These are phyloP conservation scores for Wasmannia auropunctata DNA, from an alignment of 1,140 invertebrate species.

Conservation along the genomic window DNA sequence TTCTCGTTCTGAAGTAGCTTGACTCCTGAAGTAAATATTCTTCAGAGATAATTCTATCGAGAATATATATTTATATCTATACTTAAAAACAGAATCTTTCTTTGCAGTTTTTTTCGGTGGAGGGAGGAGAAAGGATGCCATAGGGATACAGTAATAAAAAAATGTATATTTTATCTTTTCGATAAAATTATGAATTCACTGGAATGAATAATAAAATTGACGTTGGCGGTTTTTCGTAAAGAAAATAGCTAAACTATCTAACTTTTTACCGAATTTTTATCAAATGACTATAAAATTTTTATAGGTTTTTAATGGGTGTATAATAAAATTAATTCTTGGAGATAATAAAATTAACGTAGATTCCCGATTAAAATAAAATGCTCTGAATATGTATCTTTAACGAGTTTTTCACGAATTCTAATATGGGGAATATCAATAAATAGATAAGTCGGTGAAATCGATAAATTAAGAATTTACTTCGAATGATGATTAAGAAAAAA, in stretches of 20 bases:
- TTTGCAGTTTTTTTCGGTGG: not conserved
- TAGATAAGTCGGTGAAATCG: not conserved
- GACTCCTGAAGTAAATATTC: slow-evolving; percentile 83
- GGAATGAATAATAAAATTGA: slow-evolving; percentile 1
- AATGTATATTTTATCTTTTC: not conserved
- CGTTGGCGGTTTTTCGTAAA: not conserved
- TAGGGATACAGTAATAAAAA: not conserved
- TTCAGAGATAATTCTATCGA: slow-evolving; percentile 5
- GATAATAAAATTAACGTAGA: not conserved
- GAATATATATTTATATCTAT: not conserved
- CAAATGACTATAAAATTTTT: not conserved
- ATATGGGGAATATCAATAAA: not conserved
- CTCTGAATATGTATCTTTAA: not conserved
- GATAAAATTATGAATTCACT: not conserved
- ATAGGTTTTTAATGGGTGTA: not conserved
- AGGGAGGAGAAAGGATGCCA: not conserved
- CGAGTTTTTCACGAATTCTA: not conserved
- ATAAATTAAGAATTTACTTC: not conserved
- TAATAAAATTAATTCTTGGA: not conserved
- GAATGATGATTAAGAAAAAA: not conserved
- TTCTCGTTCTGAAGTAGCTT: slow-evolving; percentile 90
- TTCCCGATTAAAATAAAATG: not conserved
- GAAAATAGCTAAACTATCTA: not conserved
- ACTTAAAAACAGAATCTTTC: not conserved
- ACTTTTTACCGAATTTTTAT: slow-evolving; percentile 1